Evolutionary conservation across 2,888 invertebrate species (phyloP).

Genomic region (Lasioglossum malachurum): DNA sequence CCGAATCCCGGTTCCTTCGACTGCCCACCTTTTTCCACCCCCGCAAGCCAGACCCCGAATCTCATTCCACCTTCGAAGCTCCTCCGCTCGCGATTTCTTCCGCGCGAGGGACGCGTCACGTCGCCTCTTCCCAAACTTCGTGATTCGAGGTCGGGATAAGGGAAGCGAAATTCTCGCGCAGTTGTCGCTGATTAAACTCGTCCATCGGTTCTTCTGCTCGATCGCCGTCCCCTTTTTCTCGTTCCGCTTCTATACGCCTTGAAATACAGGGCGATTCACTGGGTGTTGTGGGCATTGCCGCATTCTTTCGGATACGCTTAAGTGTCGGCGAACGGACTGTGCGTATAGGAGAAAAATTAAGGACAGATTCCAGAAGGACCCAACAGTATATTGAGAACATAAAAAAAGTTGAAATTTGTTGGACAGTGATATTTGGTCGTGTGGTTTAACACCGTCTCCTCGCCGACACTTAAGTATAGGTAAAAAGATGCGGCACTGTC

Average conservation of each 20-base stretch:
- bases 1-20: constrained; percentile 10
- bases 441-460: background rate
- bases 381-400: too few relatives aligned
- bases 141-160: constrained; percentile 39
- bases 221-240: constrained; percentile 40
- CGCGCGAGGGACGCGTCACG: constrained; percentile 27
- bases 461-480: background rate
- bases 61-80: constrained; percentile 11
- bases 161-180: constrained; percentile 55
- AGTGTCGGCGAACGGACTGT: background rate
- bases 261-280: background rate
- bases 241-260: background rate
- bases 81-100: constrained; percentile 24
- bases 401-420: too few relatives aligned
- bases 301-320: background rate
- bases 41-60: background rate
- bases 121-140: constrained; percentile 11
- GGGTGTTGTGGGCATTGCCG: background rate
- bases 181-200: constrained; percentile 69
- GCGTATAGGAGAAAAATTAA: too few relatives aligned
- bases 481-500: background rate
- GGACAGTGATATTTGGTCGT: too few relatives aligned
- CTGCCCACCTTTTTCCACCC: constrained; percentile 28
- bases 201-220: constrained; percentile 62
- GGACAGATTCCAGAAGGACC: too few relatives aligned